Evolutionary conservation across 2,113 vertebrate genomes (phyloP), one percentile per base, ranked within the genome.

Genomic region (Bungarus multicinctus): DNA sequence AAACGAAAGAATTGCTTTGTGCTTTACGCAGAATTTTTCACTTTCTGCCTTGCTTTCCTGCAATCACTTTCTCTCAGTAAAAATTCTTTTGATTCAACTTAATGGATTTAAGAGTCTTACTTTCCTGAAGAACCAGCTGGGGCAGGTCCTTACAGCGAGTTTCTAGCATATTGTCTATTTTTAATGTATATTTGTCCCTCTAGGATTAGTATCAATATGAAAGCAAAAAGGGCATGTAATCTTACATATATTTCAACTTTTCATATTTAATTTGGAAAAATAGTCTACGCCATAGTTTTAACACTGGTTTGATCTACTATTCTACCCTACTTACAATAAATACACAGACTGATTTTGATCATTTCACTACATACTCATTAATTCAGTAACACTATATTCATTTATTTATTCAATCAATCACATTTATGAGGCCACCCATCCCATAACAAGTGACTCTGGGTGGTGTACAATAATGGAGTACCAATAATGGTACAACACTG

Each of bases 271-370:
- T 94, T 92, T 95, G 94, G 53, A 1, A 93, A 93, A 74, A 34
- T 50, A 90, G 23, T 60, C 53, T 45, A 90, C 16, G 23, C 91
- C 91, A 94, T 74, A 93, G 87, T 94, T 95, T 94, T 86, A 50
- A 91, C 94, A 95, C 93, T 93, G 91, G 94, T 94, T 88, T 90
- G 92, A 95, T 53, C 54, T 91, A 89, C 6, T 93, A 53, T 85
- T 94, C 94, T 95, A 91, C 50, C 6, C 0, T 58, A 94, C 1
- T 54, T 90, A 92, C 90, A 88, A 95, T 87, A 87, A 94, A 90
- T 88, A 85, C 3, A 94, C 39, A 95, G 91, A 92, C 87, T 90
- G 93, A 94, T 90, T 81, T 64, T 53, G 74, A 90, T 50, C 74
- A 85, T 54, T 47, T 89, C 54, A 58, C 43, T 60, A 85, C 25